Base-by-base conservation (phyloP, 1,140 invertebrate species). In the Battus philenor region DNA sequence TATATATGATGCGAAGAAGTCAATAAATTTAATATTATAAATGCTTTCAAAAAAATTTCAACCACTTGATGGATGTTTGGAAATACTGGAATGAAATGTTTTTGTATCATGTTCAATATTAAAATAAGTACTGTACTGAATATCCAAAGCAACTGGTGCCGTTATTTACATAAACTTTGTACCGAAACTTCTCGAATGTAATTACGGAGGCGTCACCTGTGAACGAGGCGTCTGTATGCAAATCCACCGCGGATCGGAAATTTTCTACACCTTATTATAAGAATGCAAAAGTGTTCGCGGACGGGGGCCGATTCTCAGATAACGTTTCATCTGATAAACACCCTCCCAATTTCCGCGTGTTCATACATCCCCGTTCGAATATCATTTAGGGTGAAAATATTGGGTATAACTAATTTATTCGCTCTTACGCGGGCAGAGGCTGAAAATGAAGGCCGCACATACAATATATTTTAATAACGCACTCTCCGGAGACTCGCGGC, bases 401-500 rank as follows among this genome's bases (percentile, higher is more conserved):
- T 78, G 75, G 73, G 75, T 55, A 78, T 75, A 76, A 80, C 75
- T 84, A 84, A 84, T 84, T 81, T 84, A 79, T 83, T 79, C 67
- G 58, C 64, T 62, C 59, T 69, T 67, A 69, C 61, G 51, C 51
- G 55, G 47, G 54, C 57, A 49, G 27, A 59, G 56, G 44, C 53
- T 52, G 59, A 62, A 59, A 68, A 73, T 67, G 65, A 72, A 78
- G 65, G 69, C 16, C 61, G 60, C 58, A 56, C 74, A 67, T 61
- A 76, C 74, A 75, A 76, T 84, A 84, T 80, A 84, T 84, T 82
- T 84, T 82, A 84, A 84, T 84, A 84, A 82, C 60, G 59, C 64
- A 69, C 67, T 74, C 77, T 75, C 76, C 15, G 47, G 74, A 72
- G 76, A 75, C 50, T 59, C 62, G 10, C 7, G 34, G 57, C 62